Evolutionary conservation across 2,797 vertebrate genomes (phyloP), one percentile per base, ranked within the genome.

Genomic region (Tokudaia muenninki): DNA sequence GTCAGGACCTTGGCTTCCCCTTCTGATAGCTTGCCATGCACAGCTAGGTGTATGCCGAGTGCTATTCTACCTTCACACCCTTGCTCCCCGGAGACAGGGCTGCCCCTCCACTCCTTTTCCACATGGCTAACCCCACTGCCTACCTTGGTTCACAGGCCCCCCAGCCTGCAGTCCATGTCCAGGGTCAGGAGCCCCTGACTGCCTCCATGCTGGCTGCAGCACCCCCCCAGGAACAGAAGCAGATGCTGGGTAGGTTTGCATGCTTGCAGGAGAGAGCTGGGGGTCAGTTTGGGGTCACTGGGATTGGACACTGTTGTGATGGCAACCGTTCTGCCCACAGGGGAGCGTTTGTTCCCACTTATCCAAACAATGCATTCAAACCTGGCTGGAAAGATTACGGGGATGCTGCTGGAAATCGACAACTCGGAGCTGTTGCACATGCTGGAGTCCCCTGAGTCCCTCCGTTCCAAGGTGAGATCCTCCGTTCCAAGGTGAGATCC

Each of bases 341-440:
- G 99, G 96, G 99, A 99, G 89, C 99, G 99, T 95, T 98, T 99
- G 92, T 99, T 99, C 98, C 99, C 99, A 0, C 98, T 99, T 93
- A 99, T 99, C 97, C 99, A 99, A 98, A 98, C 99, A 94, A 99
- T 99, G 99, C 99, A 99, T 95, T 99, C 99, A 89, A 99, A 99
- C 98, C 99, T 99, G 96, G 99, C 99, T 0, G 99, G 99, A 92
- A 99, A 99, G 98, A 99, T 99, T 97, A 99, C 99, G 0, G 99
- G 99, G 87, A 99, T 99, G 99, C 98, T 99, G 98, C 99, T 99
- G 83, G 99, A 99, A 98, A 99, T 99, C 0, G 99, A 99, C 98
- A 99, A 99, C 98, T 99, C 99, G 0, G 99, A 99, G 97, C 98
- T 99, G 92, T 98, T 99, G 89, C 99, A 99, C 97, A 99, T 99